A percentile compares a stretch with the other conserved stretches of the same genome.
These are phyloP conservation scores for Porites divaricata DNA, from an alignment of 92 coral and sea anemone genomes.

Conservation along the genomic window DNA sequence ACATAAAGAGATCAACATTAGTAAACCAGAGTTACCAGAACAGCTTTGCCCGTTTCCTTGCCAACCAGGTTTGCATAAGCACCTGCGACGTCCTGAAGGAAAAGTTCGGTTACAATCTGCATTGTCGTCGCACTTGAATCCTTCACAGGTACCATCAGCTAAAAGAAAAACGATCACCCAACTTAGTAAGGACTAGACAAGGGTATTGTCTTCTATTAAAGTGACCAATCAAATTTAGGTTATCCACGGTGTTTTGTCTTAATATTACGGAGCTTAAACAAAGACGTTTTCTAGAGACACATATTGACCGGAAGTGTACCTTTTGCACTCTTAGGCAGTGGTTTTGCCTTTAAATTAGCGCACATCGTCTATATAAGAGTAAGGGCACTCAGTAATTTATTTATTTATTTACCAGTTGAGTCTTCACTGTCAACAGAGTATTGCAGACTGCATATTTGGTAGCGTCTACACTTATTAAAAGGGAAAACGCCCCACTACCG, in stretches of 20 bases:
- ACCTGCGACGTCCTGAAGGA: conserved; percentile 53
- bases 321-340: too few species aligned
- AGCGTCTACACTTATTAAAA: too few species aligned
- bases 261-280: neutral
- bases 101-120: conserved; percentile 59
- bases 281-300: too few species aligned
- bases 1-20: neutral
- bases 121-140: conserved; percentile 62
- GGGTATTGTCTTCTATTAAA: neutral
- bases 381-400: too few species aligned
- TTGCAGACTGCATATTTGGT: too few species aligned
- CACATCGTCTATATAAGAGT: too few species aligned
- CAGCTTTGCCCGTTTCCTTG: conserved; percentile 42
- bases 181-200: neutral
- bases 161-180: neutral
- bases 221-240: too few species aligned
- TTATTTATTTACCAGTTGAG: too few species aligned
- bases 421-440: too few species aligned
- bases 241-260: neutral
- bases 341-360: too few species aligned
- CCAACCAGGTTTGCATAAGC: conserved; percentile 67
- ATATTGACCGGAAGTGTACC: too few species aligned
- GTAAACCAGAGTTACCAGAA: conserved; percentile 34
- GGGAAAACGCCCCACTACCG: too few species aligned
- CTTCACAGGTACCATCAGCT: conserved; percentile 82